A percentile compares a stretch with the other conserved stretches of the same genome.
phyloP scores from a whole-genome alignment of 2,797 vertebrate species.

The Gallinago stenura region DNA sequence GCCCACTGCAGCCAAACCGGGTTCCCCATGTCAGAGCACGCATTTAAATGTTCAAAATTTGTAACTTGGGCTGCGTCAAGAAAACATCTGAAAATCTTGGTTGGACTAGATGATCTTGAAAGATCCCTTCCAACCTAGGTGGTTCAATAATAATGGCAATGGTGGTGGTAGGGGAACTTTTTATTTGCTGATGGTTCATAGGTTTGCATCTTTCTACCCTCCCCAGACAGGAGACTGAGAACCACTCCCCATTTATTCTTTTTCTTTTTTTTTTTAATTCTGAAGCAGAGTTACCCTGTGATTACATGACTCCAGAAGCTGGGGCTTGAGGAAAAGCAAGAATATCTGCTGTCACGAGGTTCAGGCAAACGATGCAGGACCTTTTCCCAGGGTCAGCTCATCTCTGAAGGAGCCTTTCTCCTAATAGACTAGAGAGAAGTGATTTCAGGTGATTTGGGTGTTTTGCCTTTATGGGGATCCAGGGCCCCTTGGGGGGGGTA shows the following conservation, averaged over 20 bases:
- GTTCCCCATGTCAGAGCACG: rapidly evolving
- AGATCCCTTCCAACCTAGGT: no score
- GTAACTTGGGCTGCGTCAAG: background rate
- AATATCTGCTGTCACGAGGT: background rate
- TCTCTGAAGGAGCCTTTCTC: background rate
- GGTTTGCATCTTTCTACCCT: background rate
- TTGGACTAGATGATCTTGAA: background rate
- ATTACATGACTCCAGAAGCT: background rate
- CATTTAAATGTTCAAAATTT: background rate
- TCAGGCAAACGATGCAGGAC: rapidly evolving
- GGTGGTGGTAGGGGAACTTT: background rate
- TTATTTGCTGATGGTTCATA: background rate
- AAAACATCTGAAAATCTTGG: background rate
- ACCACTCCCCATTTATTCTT: background rate
- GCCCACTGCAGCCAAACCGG: background rate
- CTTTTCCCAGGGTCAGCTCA: background rate
- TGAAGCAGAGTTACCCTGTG: background rate
- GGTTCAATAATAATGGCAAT: background rate
- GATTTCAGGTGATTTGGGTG: background rate
- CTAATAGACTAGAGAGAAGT: rapidly evolving
- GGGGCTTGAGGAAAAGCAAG: background rate
- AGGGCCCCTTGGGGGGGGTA: rapidly evolving
- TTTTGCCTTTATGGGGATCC: background rate
- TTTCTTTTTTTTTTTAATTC: background rate
- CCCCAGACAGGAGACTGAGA: background rate